Evolutionary conservation across 1,140 invertebrate genomes (phyloP).

Genomic region (Orchesella cincta): DNA sequence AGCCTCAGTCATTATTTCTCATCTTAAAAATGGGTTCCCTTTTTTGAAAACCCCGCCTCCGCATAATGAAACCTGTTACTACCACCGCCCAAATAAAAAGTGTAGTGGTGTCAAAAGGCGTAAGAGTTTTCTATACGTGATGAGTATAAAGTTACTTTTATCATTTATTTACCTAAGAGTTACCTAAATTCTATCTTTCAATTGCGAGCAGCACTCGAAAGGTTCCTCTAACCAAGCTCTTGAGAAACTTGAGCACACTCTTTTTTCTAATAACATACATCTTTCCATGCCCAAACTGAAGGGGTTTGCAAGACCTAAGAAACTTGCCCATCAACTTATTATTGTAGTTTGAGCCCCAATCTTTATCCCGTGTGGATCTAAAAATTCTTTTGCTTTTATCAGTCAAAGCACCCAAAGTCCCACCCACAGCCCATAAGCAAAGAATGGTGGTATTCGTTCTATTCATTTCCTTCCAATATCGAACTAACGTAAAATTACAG

Average conservation of each 20-base stretch:
- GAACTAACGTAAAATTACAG: background rate
- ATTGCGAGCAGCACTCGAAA: background rate
- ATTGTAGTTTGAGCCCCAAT: background rate
- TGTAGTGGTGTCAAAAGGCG: too few species aligned
- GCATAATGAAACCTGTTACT: too few species aligned
- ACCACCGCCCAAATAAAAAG: too few species aligned
- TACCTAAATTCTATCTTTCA: too few species aligned
- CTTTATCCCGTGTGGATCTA: background rate
- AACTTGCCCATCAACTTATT: background rate
- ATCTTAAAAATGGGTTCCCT: too few species aligned
- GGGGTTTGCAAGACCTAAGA: background rate
- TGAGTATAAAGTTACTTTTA: too few species aligned
- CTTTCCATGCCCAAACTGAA: background rate
- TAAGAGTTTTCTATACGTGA: too few species aligned
- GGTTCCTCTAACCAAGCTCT: background rate
- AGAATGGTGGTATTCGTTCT: background rate
- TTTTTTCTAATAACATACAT: constrained; percentile 15
- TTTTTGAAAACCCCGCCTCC: too few species aligned
- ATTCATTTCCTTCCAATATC: background rate
- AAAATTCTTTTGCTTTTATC: background rate
- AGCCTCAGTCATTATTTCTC: too few species aligned
- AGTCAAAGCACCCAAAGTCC: background rate
- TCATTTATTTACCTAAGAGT: too few species aligned
- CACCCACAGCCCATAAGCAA: background rate
- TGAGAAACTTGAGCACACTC: background rate